These are phyloP conservation scores for Drosophila ercepeae DNA, from an alignment of 1,140 invertebrate genomes.

Conservation along the genomic window DNA sequence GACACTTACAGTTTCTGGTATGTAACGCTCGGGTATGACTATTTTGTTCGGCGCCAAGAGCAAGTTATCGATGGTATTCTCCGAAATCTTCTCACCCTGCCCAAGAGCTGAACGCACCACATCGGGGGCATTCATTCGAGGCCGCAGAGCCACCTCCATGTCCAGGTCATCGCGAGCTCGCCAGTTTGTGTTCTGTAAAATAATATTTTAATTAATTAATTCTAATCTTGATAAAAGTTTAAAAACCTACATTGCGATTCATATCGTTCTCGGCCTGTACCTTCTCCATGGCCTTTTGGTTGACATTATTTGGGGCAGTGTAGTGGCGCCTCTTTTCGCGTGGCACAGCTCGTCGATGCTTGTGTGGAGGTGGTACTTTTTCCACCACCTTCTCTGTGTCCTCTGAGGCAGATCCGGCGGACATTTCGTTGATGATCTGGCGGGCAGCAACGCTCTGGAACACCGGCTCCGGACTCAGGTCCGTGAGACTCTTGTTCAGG, in stretches of 20 bases:
- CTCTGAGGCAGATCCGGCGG: conserved; percentile 85
- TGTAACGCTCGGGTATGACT: conserved; percentile 94
- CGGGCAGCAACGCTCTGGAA: conserved; percentile 93
- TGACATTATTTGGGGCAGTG: conserved; percentile 91
- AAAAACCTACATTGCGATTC: conserved; percentile 85
- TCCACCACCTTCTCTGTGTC: conserved; percentile 82
- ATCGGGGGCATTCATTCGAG: conserved; percentile 90
- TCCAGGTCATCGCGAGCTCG: conserved; percentile 93
- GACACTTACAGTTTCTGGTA: conserved; percentile 90
- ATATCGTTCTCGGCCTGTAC: conserved; percentile 85
- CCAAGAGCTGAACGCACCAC: conserved; percentile 92
- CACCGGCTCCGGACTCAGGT: conserved; percentile 85
- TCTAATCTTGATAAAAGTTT: not conserved
- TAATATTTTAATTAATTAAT: not conserved
- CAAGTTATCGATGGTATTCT: conserved; percentile 92
- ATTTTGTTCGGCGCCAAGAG: conserved; percentile 95
- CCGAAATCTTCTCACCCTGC: conserved; percentile 85
- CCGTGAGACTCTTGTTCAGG: conserved; percentile 81
- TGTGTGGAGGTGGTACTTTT: conserved; percentile 80
- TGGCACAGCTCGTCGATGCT: conserved; percentile 88
- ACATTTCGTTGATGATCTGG: conserved; percentile 93
- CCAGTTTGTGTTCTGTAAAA: conserved; percentile 84
- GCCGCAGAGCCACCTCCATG: conserved; percentile 91
- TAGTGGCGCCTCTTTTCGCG: conserved; percentile 93
- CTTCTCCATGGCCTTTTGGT: conserved; percentile 86